Evolutionary conservation across 2,797 vertebrate genomes (phyloP), one percentile per base, ranked within the genome.

Genomic region (Geotria australis): DNA sequence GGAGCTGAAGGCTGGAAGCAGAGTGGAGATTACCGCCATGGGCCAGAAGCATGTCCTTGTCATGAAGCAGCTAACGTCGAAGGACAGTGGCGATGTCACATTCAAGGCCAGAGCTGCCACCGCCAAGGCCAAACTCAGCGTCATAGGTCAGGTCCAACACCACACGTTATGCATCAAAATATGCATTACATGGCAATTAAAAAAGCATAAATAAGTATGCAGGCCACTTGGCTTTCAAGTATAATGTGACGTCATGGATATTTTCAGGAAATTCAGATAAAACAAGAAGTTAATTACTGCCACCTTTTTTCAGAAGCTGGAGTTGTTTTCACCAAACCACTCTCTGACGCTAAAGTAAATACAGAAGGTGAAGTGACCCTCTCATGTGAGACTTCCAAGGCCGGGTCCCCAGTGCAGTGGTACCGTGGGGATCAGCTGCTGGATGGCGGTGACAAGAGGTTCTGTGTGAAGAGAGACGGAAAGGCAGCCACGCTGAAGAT

Each of bases 1-100:
- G 2, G 71, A 69, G 8, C 79, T 98, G 57, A 84, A 75, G 63
- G 79, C 75, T 3, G 89, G 86, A 64, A 84, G 89, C 57, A 77
- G 83, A 62, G 94, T 89, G 2, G 71, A 81, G 63, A 78, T 98
- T 67, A 70, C 62, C 57, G 81, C 71, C 0, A 64, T 76, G 24
- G 80, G 79, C 47, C 74, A 68, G n/a, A 65, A 66, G 59, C 86
- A 96, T 69, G 78, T 2, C 0, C 71, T 98, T 59, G 77, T 73
- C 0, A 73, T 98, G 57, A 89, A 83, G 66, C 80, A 80, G 47
- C 68, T 93, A 58, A 74, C 74, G 5, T 74, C 71, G 14, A 72
- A 79, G 4, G 85, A 96, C 7, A 65, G 79, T 0, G 91, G 91
- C 15, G 81, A 65, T 0, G 74, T 98, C 65, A 65, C 67, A 0